Percentiles rank a stretch among this genome's conserved stretches.
These are phyloP conservation scores for Agrochola macilenta DNA, from an alignment of 2,888 invertebrate genomes.

Conservation along the genomic window DNA sequence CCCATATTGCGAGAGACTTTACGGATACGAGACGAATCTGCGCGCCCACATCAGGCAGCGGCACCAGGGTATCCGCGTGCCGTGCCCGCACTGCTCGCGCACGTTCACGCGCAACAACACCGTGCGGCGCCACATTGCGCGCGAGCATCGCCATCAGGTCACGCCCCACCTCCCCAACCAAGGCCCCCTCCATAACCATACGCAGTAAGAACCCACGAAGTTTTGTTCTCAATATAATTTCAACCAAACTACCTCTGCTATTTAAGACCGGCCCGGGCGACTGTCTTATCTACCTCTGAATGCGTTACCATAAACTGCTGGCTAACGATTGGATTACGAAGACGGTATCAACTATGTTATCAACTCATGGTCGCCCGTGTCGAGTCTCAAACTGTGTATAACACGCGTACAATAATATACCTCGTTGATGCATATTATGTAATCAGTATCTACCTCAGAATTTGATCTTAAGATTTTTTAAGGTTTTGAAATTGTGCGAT, in stretches of 20 bases:
- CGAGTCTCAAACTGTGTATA: slow-evolving; percentile 74
- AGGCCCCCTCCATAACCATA: slow-evolving; percentile 91
- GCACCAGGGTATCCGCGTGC: slow-evolving; percentile 97
- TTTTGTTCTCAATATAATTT: slow-evolving; percentile 72
- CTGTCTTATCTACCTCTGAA: slow-evolving; percentile 71
- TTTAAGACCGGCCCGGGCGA: slow-evolving; percentile 75
- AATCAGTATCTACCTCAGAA: slow-evolving; percentile 89
- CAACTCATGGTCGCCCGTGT: slow-evolving; percentile 69
- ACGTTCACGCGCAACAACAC: slow-evolving; percentile 98
- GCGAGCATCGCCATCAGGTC: slow-evolving; percentile 95
- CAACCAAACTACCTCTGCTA: slow-evolving; percentile 87
- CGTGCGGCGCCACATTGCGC: slow-evolving; percentile 96
- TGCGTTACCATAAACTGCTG: slow-evolving; percentile 53
- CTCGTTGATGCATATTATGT: slow-evolving; percentile 89
- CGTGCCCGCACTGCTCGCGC: slow-evolving; percentile 97
- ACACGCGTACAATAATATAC: slow-evolving; percentile 87
- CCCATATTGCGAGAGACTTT: slow-evolving; percentile 97
- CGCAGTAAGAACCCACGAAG: slow-evolving; percentile 87
- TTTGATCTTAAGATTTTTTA: slow-evolving; percentile 90
- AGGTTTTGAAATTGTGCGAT: slow-evolving; percentile 87
- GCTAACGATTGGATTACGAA: slow-evolving; percentile 61
- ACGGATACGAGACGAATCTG: slow-evolving; percentile 97
- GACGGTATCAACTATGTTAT: slow-evolving; percentile 55
- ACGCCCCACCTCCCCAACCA: slow-evolving; percentile 91
- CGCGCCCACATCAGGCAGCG: slow-evolving; percentile 97